Conservation (phyloP, 2,888 invertebrate species). For the Brachyptera risi region DNA sequence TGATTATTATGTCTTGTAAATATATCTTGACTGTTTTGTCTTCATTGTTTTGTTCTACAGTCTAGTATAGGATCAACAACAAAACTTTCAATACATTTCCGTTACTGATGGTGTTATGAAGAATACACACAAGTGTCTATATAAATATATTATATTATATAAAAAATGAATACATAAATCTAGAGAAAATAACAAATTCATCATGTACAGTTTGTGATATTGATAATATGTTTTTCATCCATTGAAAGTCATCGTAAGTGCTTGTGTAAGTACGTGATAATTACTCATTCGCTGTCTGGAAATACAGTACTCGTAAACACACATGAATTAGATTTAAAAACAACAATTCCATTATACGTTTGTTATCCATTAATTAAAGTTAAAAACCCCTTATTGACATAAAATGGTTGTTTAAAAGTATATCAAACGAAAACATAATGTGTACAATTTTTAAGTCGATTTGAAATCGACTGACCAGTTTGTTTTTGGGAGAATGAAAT, state of each 20-base stretch:
- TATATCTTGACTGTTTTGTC: constrained; percentile 16
- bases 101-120: background rate
- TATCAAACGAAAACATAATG: background rate
- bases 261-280: constrained; percentile 33
- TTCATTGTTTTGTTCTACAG: constrained; percentile 19
- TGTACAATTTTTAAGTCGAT: constrained; percentile 7
- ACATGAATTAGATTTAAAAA: background rate
- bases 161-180: constrained; percentile 21
- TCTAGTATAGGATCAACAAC: constrained; percentile 30
- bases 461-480: constrained; percentile 9
- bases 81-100: constrained; percentile 1
- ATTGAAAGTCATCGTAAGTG: constrained; percentile 30
- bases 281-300: constrained; percentile 1
- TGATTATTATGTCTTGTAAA: background rate
- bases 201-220: constrained; percentile 33
- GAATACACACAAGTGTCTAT: constrained; percentile 32
- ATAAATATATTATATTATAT: constrained; percentile 26
- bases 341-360: background rate
- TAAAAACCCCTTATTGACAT: background rate
- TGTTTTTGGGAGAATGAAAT: constrained; percentile 20
- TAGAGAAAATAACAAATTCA: constrained; percentile 23
- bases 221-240: constrained; percentile 28
- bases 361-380: background rate
- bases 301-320: background rate
- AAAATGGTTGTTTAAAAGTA: no score